Base-by-base conservation (phyloP, 2,797 vertebrate species). In the Lacerta agilis region DNA sequence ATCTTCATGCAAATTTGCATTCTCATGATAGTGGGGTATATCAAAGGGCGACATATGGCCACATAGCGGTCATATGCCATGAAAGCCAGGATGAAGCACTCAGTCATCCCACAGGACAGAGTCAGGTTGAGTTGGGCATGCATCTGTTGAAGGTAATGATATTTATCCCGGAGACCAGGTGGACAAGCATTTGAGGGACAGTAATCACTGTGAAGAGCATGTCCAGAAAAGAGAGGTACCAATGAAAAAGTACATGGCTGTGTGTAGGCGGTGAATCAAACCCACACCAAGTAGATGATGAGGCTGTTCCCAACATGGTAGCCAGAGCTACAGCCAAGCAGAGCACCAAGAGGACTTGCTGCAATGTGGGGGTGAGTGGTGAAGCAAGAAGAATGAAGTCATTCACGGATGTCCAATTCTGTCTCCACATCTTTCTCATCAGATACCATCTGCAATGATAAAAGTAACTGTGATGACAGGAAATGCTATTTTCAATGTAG, bases 211-310 rank as follows among this genome's bases (percentile, higher is more conserved):
- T 81, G n/a, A 80, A 89, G 45, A 79, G 76, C 27, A 89, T 89
- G 43, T 85, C 45, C 3, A 49, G 45, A 49, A 49, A 49, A 49
- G 45, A 49, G 45, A 49, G 45, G 10, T 49, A 49, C 78, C 41
- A 49, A 81, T 79, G 71, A 86, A 82, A 72, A 89, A 82, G 18
- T 89, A 89, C 88, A 89, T 86, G 33, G 90, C 90, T 0, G 58
- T 94, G 33, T 94, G 95, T 25, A 94, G 93, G 85, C 15, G 89
- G 89, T 58, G 41, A 87, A 10, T 25, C 94, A n/a, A n/a, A 92
- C 49, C 27, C 69, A 92, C 61, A 94, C 81, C 87, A 93, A 82
- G 83, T 83, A 5, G 83, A 95, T 91, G 20, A 94, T 79, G n/a
- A 91, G 86, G 27, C 67, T 29, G 27, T 94, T 93, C 86, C 92